A percentile compares a stretch with the other conserved stretches of the same genome.
Conservation (phyloP, 2,113 vertebrate species). For the Noctilio leporinus region DNA sequence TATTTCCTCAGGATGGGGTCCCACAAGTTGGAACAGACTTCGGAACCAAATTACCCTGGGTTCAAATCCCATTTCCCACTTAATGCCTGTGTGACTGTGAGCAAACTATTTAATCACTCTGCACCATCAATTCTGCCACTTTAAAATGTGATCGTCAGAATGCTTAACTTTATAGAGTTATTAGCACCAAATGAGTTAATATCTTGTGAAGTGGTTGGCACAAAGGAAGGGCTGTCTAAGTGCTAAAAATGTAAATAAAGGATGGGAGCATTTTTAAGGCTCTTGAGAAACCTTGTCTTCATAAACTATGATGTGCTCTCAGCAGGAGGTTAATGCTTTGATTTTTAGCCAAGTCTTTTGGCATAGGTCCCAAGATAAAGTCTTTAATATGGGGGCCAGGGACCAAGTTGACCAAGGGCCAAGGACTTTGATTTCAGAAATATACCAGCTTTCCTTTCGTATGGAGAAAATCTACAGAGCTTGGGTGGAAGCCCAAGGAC, state of each 20-base stretch:
- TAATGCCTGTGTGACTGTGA: not conserved
- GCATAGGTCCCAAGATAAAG: not conserved
- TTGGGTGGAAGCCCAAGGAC: not conserved
- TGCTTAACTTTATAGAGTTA: not conserved
- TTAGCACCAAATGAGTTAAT: not conserved
- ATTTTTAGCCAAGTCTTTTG: not conserved
- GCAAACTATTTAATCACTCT: not conserved
- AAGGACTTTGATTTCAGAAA: not conserved
- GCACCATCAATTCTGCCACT: not conserved
- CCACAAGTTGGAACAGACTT: not conserved
- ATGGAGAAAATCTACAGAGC: not conserved
- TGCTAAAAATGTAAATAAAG: not conserved
- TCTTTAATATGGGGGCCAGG: not conserved
- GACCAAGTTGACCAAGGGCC: not conserved
- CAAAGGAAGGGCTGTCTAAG: not conserved
- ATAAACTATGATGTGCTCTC: not conserved
- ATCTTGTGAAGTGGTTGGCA: not conserved
- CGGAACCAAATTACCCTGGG: not conserved
- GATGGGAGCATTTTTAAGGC: not conserved
- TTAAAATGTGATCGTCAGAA: not conserved
- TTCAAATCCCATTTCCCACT: not conserved
- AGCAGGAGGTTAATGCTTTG: not conserved
- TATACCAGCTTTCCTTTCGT: not conserved
- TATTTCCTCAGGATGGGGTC: not conserved
- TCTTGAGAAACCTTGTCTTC: not conserved